Conservation (phyloP, 2,113 vertebrate genomes). For the Puntigrus tetrazona region DNA sequence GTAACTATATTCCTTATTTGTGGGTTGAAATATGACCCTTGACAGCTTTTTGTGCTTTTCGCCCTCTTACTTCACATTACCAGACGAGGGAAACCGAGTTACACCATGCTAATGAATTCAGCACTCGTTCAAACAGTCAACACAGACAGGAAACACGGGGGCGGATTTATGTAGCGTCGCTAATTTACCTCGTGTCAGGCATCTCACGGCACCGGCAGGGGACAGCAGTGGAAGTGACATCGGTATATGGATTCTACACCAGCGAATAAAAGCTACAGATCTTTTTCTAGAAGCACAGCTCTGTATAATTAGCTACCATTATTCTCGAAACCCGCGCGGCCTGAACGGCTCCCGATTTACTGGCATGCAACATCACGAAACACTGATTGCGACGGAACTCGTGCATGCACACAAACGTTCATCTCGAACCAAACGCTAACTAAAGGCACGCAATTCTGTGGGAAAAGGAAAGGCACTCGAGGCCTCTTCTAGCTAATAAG, state of each 20-base stretch:
- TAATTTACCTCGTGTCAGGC: not conserved
- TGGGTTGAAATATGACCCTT: not conserved
- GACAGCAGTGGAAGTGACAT: slow-evolving; percentile 22
- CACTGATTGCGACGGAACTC: not conserved
- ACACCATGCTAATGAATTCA: not conserved
- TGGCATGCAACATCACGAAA: slow-evolving; percentile 59
- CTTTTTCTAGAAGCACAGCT: not conserved
- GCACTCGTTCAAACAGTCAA: not conserved
- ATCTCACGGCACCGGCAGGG: slow-evolving; percentile 14
- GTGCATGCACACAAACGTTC: not conserved
- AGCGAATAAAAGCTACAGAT: not conserved
- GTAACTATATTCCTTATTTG: too few species aligned
- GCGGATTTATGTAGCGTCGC: not conserved
- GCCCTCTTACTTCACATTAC: not conserved
- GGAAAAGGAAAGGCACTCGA: slow-evolving; percentile 2
- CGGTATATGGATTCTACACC: not conserved
- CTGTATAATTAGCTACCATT: slow-evolving; percentile 19
- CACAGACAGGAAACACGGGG: not conserved
- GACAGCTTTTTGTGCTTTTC: not conserved
- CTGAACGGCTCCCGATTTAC: slow-evolving; percentile 17
- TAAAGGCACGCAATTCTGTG: slow-evolving; percentile 47
- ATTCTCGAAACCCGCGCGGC: slow-evolving; percentile 15
- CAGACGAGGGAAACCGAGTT: not conserved
- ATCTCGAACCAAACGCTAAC: not conserved
- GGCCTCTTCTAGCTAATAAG: not conserved